Percentiles rank a stretch among this genome's conserved stretches.
These are phyloP conservation scores for Syngnathus acus DNA, from an alignment of 2,797 vertebrate species.

Conservation along the genomic window DNA sequence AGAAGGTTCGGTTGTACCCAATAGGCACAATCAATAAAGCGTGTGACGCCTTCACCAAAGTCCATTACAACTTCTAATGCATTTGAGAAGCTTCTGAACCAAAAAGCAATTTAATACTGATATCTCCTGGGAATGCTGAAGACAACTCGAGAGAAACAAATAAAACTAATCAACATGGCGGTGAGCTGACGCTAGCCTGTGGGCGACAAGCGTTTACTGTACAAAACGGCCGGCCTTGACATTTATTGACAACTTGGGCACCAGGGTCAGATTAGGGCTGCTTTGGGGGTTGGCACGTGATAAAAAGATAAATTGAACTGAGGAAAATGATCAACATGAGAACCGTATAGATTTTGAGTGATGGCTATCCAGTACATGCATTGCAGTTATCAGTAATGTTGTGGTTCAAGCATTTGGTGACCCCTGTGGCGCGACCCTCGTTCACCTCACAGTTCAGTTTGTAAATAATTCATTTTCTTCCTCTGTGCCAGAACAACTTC, in stretches of 20 bases:
- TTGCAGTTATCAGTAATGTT: neutral
- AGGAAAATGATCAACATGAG: neutral
- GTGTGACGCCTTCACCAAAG: conserved; percentile 54
- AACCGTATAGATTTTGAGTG: neutral
- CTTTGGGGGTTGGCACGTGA: conserved; percentile 27
- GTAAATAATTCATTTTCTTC: no score
- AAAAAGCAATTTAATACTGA: conserved; percentile 71
- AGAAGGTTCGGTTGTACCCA: conserved; percentile 54
- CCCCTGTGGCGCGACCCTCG: no score
- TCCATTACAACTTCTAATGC: conserved; percentile 70
- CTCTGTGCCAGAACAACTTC: no score
- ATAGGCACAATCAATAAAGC: conserved; percentile 65
- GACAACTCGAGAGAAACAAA: conserved; percentile 56
- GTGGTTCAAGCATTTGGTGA: no score
- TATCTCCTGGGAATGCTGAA: conserved; percentile 55
- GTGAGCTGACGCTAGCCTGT: conserved; percentile 27
- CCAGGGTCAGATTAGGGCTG: conserved; percentile 21
- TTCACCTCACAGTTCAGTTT: no score
- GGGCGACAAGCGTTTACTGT: conserved; percentile 42
- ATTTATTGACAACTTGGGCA: conserved; percentile 45
- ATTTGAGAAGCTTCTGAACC: conserved; percentile 62
- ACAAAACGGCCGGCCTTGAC: conserved; percentile 40
- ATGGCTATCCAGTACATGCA: neutral
- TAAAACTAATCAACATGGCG: conserved; percentile 50
- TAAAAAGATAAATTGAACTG: conserved; percentile 11